Evolutionary conservation across 2,888 invertebrate species (phyloP).

Genomic region (Dendrolimus pini): DNA sequence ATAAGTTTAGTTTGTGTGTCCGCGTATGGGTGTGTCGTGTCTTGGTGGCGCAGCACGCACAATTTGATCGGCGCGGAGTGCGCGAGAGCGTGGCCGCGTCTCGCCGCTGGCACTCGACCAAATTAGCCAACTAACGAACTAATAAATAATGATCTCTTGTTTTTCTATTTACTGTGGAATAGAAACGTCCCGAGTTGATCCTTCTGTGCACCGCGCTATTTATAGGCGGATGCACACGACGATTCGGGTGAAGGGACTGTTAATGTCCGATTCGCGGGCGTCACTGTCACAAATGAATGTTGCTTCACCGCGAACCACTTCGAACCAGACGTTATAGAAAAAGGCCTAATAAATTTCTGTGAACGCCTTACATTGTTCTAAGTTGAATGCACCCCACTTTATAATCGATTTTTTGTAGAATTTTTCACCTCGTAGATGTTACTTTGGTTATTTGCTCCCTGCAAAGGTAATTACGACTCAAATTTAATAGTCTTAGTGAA

Average conservation of each 20-base stretch:
- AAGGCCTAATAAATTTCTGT: no score
- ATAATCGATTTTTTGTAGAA: no score
- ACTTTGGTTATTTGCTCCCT: no score
- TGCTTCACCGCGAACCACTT: conserved; percentile 34
- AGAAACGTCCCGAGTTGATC: conserved; percentile 67
- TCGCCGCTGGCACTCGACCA: conserved; percentile 68
- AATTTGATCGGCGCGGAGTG: conserved; percentile 56
- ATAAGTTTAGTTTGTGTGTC: no score
- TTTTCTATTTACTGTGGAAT: conserved; percentile 71
- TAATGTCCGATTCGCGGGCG: conserved; percentile 62
- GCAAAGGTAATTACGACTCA: no score
- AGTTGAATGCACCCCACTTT: no score
- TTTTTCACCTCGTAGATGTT: no score
- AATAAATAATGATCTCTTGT: conserved; percentile 77
- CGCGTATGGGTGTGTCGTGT: no score
- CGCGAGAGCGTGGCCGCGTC: conserved; percentile 69
- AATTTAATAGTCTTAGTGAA: no score
- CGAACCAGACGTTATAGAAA: no score
- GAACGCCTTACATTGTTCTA: no score
- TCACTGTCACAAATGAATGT: conserved; percentile 46
- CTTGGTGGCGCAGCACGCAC: conserved; percentile 42
- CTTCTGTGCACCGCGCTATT: conserved; percentile 55
- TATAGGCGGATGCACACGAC: conserved; percentile 66
- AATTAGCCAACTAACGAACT: conserved; percentile 75
- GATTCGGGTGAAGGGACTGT: conserved; percentile 74